These are phyloP conservation scores for Ceriagrion tenellum DNA, from an alignment of 2,888 invertebrate species.

Conservation along the genomic window DNA sequence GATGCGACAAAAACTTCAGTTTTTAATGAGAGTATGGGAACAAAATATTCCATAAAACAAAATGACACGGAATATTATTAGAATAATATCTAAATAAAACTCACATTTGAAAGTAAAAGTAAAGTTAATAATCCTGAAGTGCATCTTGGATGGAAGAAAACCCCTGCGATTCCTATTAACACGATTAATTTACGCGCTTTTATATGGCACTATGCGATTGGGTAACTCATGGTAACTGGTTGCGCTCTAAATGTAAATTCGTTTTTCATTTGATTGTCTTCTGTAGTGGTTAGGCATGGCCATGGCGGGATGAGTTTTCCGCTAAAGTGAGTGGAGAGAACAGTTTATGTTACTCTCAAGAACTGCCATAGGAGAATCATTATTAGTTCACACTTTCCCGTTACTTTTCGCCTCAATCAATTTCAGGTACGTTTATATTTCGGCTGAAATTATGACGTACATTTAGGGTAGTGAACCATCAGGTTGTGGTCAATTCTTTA, in stretches of 20 bases:
- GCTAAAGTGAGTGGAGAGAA: not conserved
- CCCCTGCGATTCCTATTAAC: too few relatives aligned
- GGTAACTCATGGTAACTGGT: not conserved
- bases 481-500: not conserved
- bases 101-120: too few relatives aligned
- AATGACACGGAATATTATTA: too few relatives aligned
- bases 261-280: not conserved
- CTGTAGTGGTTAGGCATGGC: not conserved
- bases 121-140: too few relatives aligned
- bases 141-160: too few relatives aligned
- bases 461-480: not conserved
- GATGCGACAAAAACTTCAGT: too few relatives aligned
- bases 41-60: too few relatives aligned
- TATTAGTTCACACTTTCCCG: not conserved
- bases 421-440: not conserved
- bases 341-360: not conserved
- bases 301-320: not conserved
- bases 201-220: not conserved
- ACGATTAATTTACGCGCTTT: not conserved
- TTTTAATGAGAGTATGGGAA: too few relatives aligned
- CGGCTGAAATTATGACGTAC: not conserved
- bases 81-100: too few relatives aligned
- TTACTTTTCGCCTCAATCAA: not conserved
- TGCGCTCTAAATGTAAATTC: not conserved
- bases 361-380: not conserved